Evolutionary conservation across 2,113 vertebrate genomes (phyloP).

Genomic region (Capra hircus): DNA sequence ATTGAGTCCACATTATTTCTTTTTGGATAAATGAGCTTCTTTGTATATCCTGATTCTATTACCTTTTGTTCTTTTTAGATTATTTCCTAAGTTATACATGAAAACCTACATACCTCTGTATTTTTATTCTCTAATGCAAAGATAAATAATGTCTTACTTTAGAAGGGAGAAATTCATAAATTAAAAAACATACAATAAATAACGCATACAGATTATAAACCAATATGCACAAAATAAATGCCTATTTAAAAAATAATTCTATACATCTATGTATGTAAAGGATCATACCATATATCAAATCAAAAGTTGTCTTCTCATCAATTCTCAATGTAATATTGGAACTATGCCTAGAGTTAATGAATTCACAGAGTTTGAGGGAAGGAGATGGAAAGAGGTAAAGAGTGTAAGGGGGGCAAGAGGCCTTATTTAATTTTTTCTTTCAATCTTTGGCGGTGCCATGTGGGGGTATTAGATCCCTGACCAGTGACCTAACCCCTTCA

Average conservation of each 20-base stretch:
- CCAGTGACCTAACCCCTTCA: neutral
- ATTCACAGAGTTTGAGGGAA: neutral
- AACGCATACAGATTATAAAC: neutral
- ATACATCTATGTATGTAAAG: neutral
- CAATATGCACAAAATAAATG: neutral
- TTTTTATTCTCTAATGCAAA: conserved; percentile 3
- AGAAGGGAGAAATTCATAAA: neutral
- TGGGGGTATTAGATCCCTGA: neutral
- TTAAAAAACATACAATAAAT: neutral
- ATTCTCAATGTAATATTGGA: neutral
- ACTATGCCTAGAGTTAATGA: neutral
- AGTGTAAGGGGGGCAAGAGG: neutral
- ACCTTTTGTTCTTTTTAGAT: neutral
- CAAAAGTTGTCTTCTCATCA: neutral
- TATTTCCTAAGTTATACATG: neutral
- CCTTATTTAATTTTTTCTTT: neutral
- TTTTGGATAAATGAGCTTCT: neutral
- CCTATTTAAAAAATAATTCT: neutral
- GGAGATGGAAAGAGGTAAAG: neutral
- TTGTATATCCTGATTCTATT: neutral
- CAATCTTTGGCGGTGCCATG: neutral
- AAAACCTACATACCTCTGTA: neutral
- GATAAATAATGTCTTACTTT: neutral
- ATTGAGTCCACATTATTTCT: neutral
- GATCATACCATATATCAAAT: neutral